These are phyloP conservation scores for Scaptomyza graminum DNA, from an alignment of 1,140 invertebrate species.

Conservation along the genomic window DNA sequence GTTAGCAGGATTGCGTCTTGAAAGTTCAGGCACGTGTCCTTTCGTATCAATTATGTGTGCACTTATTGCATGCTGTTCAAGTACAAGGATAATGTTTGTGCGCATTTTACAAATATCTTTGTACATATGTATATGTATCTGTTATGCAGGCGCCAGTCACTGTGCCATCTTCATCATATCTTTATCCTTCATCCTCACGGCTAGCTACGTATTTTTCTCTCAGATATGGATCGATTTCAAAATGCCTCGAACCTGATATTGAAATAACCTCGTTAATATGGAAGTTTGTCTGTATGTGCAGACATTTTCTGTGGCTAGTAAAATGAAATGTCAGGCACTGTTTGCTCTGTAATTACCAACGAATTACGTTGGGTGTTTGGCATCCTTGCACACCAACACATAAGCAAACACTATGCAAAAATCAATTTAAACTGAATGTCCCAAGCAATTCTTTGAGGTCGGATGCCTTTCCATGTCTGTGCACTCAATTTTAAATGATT, in stretches of 20 bases:
- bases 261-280: slow-evolving; percentile 51
- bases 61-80: slow-evolving; percentile 75
- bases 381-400: slow-evolving; percentile 56
- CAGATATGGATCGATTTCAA: slow-evolving; percentile 70
- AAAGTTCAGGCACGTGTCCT: slow-evolving; percentile 43
- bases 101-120: slow-evolving; percentile 10
- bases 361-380: slow-evolving; percentile 53
- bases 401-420: slow-evolving; percentile 21
- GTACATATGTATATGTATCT: no score
- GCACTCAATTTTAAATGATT: slow-evolving; percentile 67
- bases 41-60: slow-evolving; percentile 73
- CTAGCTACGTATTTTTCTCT: neutral
- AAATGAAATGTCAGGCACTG: slow-evolving; percentile 30
- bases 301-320: slow-evolving; percentile 28
- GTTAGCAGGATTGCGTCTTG: slow-evolving; percentile 45
- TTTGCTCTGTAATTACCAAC: slow-evolving; percentile 68
- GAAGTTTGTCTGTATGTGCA: slow-evolving; percentile 1
- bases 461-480: slow-evolving; percentile 5
- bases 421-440: slow-evolving; percentile 65
- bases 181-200: slow-evolving; percentile 12
- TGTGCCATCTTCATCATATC: neutral
- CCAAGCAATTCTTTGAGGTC: slow-evolving; percentile 17
- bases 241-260: slow-evolving; percentile 75
- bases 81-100: slow-evolving; percentile 70
- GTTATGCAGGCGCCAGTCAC: slow-evolving; percentile 18